A percentile compares a stretch with the other conserved stretches of the same genome.
These are phyloP conservation scores for Podarcis raffonei DNA, from an alignment of 2,113 vertebrate genomes.

Conservation along the genomic window DNA sequence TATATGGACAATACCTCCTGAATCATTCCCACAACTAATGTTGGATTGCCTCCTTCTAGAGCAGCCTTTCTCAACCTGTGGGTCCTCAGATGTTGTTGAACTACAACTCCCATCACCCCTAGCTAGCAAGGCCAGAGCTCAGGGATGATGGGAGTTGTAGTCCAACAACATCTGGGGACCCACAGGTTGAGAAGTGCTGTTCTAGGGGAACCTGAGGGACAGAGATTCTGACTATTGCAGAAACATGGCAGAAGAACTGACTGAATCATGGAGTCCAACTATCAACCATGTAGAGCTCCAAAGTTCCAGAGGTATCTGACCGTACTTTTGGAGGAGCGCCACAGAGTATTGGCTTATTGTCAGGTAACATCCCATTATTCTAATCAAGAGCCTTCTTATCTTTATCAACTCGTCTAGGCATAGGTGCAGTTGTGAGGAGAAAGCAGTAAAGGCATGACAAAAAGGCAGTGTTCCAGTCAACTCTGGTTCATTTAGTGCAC, in stretches of 20 bases:
- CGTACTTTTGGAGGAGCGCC: background rate
- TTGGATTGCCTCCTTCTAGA: background rate
- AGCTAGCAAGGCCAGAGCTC: too few relatives aligned
- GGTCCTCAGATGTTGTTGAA: too few relatives aligned
- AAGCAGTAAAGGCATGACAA: background rate
- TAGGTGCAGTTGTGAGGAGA: background rate
- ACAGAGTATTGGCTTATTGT: background rate
- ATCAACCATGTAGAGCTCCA: background rate
- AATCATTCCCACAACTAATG: background rate
- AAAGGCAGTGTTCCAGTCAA: background rate
- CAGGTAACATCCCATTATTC: background rate
- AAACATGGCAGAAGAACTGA: background rate
- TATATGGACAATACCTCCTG: background rate
- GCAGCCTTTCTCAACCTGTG: too few relatives aligned
- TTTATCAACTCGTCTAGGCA: background rate
- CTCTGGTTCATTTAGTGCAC: background rate
- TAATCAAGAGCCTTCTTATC: background rate
- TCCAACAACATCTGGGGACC: too few relatives aligned
- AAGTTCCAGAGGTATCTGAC: background rate
- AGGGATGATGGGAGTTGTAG: too few relatives aligned
- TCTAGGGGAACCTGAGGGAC: background rate
- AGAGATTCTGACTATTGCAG: background rate
- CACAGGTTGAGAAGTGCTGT: too few relatives aligned
- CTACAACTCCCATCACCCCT: too few relatives aligned
- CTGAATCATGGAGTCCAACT: background rate